These are phyloP conservation scores for Rhynchotus rufescens DNA, from an alignment of 2,797 vertebrate species.

Conservation along the genomic window DNA sequence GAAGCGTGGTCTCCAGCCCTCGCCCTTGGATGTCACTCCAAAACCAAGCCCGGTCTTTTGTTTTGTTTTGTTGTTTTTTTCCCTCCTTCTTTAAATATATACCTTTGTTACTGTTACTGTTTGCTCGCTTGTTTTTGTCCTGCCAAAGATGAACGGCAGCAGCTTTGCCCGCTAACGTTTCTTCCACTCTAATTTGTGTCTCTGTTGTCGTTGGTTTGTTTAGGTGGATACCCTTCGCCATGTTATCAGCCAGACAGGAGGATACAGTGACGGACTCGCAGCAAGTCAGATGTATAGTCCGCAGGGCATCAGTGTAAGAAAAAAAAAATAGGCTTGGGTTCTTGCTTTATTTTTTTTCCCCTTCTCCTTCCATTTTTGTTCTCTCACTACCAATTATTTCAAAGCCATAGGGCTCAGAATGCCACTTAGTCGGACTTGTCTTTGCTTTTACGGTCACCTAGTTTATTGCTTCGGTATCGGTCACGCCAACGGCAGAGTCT, in stretches of 20 bases:
- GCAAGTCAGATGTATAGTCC: constrained; percentile 99
- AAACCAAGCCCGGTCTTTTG: neutral
- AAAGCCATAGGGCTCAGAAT: constrained; percentile 90
- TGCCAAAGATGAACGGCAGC: neutral
- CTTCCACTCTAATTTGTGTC: constrained; percentile 70
- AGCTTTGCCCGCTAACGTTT: constrained; percentile 38
- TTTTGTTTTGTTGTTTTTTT: neutral
- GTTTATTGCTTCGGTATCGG: constrained; percentile 85
- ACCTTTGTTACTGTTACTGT: neutral
- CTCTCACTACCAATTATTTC: constrained; percentile 90
- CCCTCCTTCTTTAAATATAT: neutral
- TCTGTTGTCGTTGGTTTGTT: constrained; percentile 82
- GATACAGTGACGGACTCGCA: constrained; percentile 98
- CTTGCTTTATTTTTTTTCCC: neutral
- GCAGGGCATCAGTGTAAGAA: constrained; percentile 99
- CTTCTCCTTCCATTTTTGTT: constrained; percentile 52
- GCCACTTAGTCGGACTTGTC: constrained; percentile 90
- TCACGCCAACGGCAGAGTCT: constrained; percentile 82
- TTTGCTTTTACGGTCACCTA: constrained; percentile 87
- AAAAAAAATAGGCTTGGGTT: constrained; percentile 72
- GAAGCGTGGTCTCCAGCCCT: neutral
- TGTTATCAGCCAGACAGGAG: constrained; percentile 99
- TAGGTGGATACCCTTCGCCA: constrained; percentile 99
- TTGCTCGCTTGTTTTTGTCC: neutral
- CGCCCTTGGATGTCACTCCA: neutral